phyloP scores from a whole-genome alignment of 2,113 vertebrate genomes.

The Suricata suricatta region DNA sequence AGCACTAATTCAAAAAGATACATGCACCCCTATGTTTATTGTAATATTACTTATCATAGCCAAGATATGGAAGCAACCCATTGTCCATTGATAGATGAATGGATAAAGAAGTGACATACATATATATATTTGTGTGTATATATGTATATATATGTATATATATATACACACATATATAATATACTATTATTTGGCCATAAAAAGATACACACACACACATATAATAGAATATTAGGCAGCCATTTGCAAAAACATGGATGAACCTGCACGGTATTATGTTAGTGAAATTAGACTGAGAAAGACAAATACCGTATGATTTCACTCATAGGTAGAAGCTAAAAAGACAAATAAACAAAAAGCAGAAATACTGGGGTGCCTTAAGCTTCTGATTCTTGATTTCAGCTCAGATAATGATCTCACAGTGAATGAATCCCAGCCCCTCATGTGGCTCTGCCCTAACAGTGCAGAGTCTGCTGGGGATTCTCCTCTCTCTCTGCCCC shows the following conservation, averaged over 20 bases:
- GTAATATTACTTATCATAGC: not conserved
- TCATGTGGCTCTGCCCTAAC: too few relatives aligned
- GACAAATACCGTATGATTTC: not conserved
- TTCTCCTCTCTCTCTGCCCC: too few relatives aligned
- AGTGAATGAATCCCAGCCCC: too few relatives aligned
- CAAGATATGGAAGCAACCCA: not conserved
- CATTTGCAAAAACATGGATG: not conserved
- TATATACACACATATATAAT: not conserved
- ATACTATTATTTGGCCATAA: too few relatives aligned
- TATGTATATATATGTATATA: too few relatives aligned
- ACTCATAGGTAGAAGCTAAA: not conserved
- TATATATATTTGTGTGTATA: not conserved
- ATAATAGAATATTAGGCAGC: not conserved
- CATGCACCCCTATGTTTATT: not conserved
- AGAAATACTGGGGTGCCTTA: too few relatives aligned
- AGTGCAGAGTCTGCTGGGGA: too few relatives aligned
- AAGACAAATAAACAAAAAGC: not conserved
- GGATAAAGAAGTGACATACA: not conserved
- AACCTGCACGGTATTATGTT: not conserved
- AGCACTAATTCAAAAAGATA: not conserved
- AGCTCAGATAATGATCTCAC: too few relatives aligned
- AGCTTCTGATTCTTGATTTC: too few relatives aligned
- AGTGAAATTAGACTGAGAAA: not conserved
- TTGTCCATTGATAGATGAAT: not conserved
- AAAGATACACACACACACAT: not conserved